These are phyloP conservation scores for Spinibarbus caldwelli DNA, from an alignment of 2,797 vertebrate genomes.

Conservation along the genomic window DNA sequence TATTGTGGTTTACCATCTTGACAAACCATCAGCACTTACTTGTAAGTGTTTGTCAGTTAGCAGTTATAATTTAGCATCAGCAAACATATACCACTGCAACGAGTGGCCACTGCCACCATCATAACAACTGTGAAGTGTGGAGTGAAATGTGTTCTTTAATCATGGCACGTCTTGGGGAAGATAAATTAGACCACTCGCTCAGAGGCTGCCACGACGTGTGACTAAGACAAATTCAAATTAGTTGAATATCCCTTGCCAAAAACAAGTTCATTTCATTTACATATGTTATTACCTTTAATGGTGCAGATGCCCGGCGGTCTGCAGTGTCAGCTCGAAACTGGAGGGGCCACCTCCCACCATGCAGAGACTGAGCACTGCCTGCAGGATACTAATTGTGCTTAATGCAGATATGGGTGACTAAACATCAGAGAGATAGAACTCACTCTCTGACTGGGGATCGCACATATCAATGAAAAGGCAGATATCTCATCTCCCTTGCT, in stretches of 20 bases:
- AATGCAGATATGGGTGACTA: constrained; percentile 54
- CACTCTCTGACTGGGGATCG: not conserved
- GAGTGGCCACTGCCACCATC: not conserved
- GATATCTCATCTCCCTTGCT: not conserved
- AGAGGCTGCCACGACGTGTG: constrained; percentile 12
- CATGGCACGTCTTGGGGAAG: constrained; percentile 26
- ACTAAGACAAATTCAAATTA: constrained; percentile 42
- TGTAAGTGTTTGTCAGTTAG: not conserved
- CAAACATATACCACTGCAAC: not conserved
- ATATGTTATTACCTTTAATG: constrained; percentile 39
- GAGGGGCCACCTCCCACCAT: constrained; percentile 37
- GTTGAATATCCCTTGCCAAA: constrained; percentile 39
- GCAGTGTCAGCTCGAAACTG: constrained; percentile 39
- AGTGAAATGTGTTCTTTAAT: constrained; percentile 40
- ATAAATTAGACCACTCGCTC: constrained; percentile 44
- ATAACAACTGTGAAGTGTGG: constrained; percentile 12
- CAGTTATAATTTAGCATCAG: not conserved
- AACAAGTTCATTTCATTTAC: constrained; percentile 41
- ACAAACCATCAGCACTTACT: not conserved
- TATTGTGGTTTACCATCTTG: not conserved
- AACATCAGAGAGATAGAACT: constrained; percentile 44
- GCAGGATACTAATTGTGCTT: constrained; percentile 51
- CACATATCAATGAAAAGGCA: constrained; percentile 14
- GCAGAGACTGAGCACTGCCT: constrained; percentile 26
- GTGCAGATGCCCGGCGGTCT: constrained; percentile 38